phyloP scores from a whole-genome alignment of 2,888 invertebrate genomes.

The Agrochola macilenta region DNA sequence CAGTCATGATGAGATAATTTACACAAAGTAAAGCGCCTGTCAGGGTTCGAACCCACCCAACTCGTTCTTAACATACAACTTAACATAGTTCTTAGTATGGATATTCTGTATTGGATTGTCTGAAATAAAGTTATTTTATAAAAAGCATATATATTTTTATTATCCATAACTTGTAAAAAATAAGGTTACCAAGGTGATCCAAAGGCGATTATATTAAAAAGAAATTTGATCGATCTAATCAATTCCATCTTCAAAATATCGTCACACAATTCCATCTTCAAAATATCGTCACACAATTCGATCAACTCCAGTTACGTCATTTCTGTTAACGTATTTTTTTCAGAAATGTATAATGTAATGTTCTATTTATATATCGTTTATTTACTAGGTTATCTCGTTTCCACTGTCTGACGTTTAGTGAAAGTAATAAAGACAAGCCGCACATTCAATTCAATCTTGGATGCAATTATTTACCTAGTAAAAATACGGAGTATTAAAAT shows the following conservation, averaged over 20 bases:
- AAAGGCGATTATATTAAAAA: constrained; percentile 25
- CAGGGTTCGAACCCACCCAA: too few relatives aligned
- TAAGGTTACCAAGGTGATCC: constrained; percentile 18
- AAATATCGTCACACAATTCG: constrained; percentile 26
- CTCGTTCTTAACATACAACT: too few relatives aligned
- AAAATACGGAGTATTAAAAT: not conserved
- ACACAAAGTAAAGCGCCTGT: too few relatives aligned
- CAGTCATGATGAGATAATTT: too few relatives aligned
- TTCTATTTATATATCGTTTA: constrained; percentile 18
- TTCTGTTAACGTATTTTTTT: constrained; percentile 14
- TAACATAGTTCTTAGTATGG: too few relatives aligned
- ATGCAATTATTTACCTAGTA: constrained; percentile 7
- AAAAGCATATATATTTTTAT: not conserved
- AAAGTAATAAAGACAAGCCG: constrained; percentile 25
- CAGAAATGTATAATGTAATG: constrained; percentile 1
- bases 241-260: constrained; percentile 34
- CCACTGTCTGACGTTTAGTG: constrained; percentile 31
- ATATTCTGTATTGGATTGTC: too few relatives aligned
- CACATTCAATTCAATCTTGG: constrained; percentile 7
- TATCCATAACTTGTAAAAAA: not conserved
- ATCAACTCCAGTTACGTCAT: constrained; percentile 22
- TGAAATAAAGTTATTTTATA: too few relatives aligned
- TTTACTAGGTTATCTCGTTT: constrained; percentile 33
- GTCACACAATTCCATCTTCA: constrained; percentile 21
- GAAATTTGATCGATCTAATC: constrained; percentile 40